Percentiles rank a stretch among this genome's conserved stretches.
Conservation (phyloP, 2,113 vertebrate genomes). For the Ictalurus punctatus region DNA sequence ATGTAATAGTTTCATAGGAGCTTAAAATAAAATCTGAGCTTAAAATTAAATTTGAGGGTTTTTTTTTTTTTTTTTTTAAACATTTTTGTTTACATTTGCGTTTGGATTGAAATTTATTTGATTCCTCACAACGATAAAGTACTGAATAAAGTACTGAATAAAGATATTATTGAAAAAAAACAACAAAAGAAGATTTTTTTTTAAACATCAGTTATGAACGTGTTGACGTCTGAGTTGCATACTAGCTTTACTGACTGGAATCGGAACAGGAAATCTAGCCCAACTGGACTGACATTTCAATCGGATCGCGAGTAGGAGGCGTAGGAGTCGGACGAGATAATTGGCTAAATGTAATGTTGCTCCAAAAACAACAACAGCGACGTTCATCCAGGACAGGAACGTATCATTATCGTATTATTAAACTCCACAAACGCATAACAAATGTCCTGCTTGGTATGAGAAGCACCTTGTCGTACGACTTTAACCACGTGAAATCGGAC, state of each 20-base stretch:
- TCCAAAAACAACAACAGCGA: neutral
- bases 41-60: no score
- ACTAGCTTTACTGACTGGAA: neutral
- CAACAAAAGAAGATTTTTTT: neutral
- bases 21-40: no score
- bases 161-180: no score
- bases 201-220: neutral
- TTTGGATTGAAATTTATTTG: neutral
- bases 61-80: no score
- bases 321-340: neutral
- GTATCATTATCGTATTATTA: neutral
- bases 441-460: neutral
- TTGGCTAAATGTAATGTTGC: conserved; percentile 1
- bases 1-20: no score
- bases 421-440: neutral
- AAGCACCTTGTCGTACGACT: neutral
- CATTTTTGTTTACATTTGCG: no score
- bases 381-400: neutral
- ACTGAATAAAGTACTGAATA: no score
- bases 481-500: neutral
- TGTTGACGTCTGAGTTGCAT: neutral
- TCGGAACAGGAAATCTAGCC: neutral
- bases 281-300: neutral
- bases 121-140: neutral
- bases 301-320: neutral